These are phyloP conservation scores for Xanthia icteritia DNA, from an alignment of 2,888 invertebrate genomes.

Conservation along the genomic window DNA sequence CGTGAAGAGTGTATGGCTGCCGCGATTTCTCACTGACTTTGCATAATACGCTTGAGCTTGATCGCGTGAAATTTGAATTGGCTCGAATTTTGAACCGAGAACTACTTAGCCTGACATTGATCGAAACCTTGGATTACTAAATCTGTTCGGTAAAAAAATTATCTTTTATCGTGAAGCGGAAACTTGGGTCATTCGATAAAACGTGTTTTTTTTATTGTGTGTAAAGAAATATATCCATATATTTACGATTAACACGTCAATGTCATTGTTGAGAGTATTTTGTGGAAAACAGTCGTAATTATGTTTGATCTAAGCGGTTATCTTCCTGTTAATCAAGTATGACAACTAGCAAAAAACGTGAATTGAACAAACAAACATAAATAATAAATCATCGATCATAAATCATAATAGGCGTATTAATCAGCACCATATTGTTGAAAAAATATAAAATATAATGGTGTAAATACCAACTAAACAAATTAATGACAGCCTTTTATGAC, in stretches of 20 bases:
- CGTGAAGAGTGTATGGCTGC: slow-evolving; percentile 45
- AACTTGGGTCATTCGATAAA: slow-evolving; percentile 32
- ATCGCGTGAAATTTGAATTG: slow-evolving; percentile 25
- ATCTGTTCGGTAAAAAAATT: background rate
- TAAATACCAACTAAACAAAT: slow-evolving; percentile 12
- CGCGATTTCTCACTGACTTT: slow-evolving; percentile 81
- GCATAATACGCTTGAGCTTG: slow-evolving; percentile 66
- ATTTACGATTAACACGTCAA: slow-evolving; percentile 40
- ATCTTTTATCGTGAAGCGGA: slow-evolving; percentile 39
- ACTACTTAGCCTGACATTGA: slow-evolving; percentile 38
- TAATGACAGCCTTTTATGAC: background rate
- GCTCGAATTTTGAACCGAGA: background rate
- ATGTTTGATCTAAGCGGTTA: slow-evolving; percentile 1
- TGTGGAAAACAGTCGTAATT: slow-evolving; percentile 27
- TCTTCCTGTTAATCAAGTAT: slow-evolving; percentile 19
- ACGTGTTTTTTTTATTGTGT: slow-evolving; percentile 24
- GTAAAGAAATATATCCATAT: slow-evolving; percentile 21
- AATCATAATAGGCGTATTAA: slow-evolving; percentile 33
- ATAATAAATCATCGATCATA: slow-evolving; percentile 15
- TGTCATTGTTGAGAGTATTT: slow-evolving; percentile 20
- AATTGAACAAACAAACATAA: slow-evolving; percentile 4
- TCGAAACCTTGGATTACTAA: slow-evolving; percentile 42
- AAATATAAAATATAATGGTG: background rate
- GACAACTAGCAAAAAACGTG: slow-evolving; percentile 44
- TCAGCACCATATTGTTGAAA: slow-evolving; percentile 2